Conservation (phyloP, 1,140 invertebrate species). For the Drosophila tani region DNA sequence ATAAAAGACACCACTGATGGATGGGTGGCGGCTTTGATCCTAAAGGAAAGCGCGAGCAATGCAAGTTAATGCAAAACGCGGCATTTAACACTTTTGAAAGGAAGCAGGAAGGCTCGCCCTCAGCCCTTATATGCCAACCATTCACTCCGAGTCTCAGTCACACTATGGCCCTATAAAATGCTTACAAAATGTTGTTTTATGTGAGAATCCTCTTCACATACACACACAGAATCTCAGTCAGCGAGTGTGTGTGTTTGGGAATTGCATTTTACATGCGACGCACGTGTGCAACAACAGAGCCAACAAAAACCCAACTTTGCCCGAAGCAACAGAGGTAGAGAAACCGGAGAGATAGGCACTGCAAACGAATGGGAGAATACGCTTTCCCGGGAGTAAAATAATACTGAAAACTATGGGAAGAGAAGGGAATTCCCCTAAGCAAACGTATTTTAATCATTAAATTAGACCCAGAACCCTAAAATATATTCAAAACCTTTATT, state of each 20-base stretch:
- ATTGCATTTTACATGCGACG: conserved; percentile 77
- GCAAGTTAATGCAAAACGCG: conserved; percentile 76
- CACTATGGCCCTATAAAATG: conserved; percentile 77
- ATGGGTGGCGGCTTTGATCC: neutral
- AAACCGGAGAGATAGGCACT: conserved; percentile 1
- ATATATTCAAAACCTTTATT: neutral
- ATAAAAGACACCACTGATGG: conserved; percentile 48
- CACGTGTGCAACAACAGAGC: conserved; percentile 69
- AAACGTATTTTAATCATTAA: neutral
- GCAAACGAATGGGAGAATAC: conserved; percentile 9
- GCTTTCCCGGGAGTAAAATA: neutral
- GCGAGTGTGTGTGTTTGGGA: conserved; percentile 30
- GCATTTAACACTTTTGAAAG: conserved; percentile 80
- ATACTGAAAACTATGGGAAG: neutral
- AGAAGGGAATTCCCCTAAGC: neutral
- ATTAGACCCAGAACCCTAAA: neutral
- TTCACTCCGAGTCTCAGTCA: conserved; percentile 57
- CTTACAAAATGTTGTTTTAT: conserved; percentile 84
- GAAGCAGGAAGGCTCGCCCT: conserved; percentile 26
- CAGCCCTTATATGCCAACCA: conserved; percentile 4
- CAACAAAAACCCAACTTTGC: conserved; percentile 53
- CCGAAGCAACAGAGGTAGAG: conserved; percentile 50
- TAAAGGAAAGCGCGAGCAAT: conserved; percentile 53
- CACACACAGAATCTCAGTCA: conserved; percentile 9
- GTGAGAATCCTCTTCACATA: conserved; percentile 37